Evolutionary conservation across 2,113 vertebrate genomes (phyloP).

Genomic region (Pantherophis guttatus): DNA sequence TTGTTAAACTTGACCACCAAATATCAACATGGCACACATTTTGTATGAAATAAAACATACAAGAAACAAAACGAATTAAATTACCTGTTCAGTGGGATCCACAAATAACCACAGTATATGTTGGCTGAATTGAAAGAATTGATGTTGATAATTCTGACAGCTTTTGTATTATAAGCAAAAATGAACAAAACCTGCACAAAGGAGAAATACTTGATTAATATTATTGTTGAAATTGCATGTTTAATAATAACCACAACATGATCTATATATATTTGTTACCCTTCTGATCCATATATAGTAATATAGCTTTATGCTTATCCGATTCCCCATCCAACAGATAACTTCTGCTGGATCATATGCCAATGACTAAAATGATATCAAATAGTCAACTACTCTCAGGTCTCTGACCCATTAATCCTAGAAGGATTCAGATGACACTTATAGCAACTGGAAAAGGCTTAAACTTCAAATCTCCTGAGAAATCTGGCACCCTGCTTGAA

Average conservation of each 20-base stretch:
- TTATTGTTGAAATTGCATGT: background rate
- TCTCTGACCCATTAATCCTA: background rate
- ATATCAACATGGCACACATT: background rate
- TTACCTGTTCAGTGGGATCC: constrained; percentile 64
- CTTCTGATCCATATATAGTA: background rate
- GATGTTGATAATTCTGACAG: constrained; percentile 41
- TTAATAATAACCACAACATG: background rate
- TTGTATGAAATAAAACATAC: constrained; percentile 55
- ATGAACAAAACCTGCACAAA: constrained; percentile 63
- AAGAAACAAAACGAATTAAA: constrained; percentile 56
- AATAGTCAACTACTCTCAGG: background rate
- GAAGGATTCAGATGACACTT: background rate
- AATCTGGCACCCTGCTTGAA: background rate
- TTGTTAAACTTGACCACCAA: background rate
- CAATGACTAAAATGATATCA: background rate
- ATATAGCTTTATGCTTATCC: background rate
- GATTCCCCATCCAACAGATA: background rate
- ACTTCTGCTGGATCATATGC: background rate
- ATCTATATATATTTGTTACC: background rate
- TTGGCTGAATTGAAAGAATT: constrained; percentile 43
- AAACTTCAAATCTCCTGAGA: background rate
- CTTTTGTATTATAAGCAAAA: constrained; percentile 62
- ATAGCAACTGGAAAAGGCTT: background rate
- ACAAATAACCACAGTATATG: constrained; percentile 56
- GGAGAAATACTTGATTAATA: background rate